phyloP scores from a whole-genome alignment of 2,888 invertebrate species.

The Griposia aprilina region DNA sequence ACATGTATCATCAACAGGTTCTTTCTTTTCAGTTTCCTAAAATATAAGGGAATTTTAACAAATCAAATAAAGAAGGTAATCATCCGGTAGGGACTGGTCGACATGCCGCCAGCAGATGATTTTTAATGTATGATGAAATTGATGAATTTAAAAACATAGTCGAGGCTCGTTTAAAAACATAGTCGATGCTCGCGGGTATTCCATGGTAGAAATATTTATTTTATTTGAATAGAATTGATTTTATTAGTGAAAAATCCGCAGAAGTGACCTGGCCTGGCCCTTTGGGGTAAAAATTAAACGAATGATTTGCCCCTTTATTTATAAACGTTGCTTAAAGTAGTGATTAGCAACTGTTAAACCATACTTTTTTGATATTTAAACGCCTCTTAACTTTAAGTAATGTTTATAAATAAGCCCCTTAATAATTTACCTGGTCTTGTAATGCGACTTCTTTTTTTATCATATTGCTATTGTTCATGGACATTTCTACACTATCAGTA shows the following conservation, averaged over 20 bases:
- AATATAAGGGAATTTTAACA: slow-evolving; percentile 27
- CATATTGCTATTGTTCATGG: slow-evolving; percentile 77
- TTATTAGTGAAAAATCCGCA: background rate
- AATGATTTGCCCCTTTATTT: too few relatives aligned
- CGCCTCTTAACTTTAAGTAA: too few relatives aligned
- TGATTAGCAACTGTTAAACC: too few relatives aligned
- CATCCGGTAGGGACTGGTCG: too few relatives aligned
- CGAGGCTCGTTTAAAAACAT: too few relatives aligned
- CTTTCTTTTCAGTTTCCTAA: slow-evolving; percentile 73
- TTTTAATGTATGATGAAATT: background rate
- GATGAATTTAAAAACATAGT: too few relatives aligned
- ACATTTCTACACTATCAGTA: slow-evolving; percentile 83
- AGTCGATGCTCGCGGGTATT: background rate
- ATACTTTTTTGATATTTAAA: too few relatives aligned
- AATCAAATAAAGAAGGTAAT: background rate
- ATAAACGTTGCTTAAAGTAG: too few relatives aligned
- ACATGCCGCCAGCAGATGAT: background rate
- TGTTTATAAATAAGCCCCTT: too few relatives aligned
- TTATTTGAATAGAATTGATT: background rate
- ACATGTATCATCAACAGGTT: slow-evolving; percentile 80
- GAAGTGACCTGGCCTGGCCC: too few relatives aligned
- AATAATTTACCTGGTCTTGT: slow-evolving; percentile 68
- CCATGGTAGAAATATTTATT: background rate
- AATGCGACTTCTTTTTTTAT: slow-evolving; percentile 71
- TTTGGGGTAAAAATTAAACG: background rate